Percentiles rank a stretch among this genome's conserved stretches.
Conservation (phyloP, 2,113 vertebrate species). For the Corythornis vintsioides region DNA sequence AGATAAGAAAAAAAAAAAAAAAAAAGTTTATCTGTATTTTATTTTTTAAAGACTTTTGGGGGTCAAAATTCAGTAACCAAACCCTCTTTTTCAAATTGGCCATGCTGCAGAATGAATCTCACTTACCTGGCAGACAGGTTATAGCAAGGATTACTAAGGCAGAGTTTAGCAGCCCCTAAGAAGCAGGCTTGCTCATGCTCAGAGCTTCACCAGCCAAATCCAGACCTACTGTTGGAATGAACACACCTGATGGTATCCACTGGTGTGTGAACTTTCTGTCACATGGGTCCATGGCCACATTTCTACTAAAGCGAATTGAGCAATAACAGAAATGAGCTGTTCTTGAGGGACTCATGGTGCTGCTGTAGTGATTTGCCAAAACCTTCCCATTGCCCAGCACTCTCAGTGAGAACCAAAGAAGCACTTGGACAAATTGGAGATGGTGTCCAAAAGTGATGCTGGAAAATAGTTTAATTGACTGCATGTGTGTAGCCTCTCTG, state of each 20-base stretch:
- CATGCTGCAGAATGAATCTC: not conserved
- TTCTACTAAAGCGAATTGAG: not conserved
- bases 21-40: not conserved
- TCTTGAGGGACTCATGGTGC: not conserved
- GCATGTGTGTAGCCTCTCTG: not conserved
- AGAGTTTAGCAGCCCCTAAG: not conserved
- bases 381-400: not conserved
- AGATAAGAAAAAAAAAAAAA: not conserved
- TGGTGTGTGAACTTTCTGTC: not conserved
- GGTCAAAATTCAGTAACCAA: not conserved
- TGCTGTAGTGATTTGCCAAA: not conserved
- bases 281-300: not conserved
- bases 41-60: not conserved
- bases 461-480: not conserved
- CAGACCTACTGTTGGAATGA: not conserved
- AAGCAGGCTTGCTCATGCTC: not conserved
- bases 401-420: not conserved
- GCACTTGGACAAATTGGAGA: not conserved
- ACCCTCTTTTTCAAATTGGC: not conserved
- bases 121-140: not conserved
- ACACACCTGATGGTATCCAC: not conserved
- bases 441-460: not conserved
- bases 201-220: not conserved
- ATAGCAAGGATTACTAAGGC: not conserved
- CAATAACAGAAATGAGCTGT: not conserved